A percentile compares a stretch with the other conserved stretches of the same genome.
Evolutionary conservation across 2,888 invertebrate genomes (phyloP).

Genomic region (Idaea dimidiata): DNA sequence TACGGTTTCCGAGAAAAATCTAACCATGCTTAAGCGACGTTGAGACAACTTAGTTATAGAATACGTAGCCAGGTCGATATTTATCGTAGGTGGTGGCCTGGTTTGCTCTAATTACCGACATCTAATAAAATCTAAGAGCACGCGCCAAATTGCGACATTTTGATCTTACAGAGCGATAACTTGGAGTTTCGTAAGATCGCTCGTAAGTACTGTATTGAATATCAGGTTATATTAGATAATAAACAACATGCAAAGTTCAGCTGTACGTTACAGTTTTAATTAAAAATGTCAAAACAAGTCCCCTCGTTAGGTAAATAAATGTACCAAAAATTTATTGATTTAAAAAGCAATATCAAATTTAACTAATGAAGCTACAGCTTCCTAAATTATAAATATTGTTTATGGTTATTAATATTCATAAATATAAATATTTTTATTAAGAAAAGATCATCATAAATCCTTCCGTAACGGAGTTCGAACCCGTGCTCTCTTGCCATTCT

Average conservation of each 20-base stretch:
- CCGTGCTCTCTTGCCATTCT: too few relatives aligned
- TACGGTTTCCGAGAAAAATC: too few relatives aligned
- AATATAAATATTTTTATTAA: too few relatives aligned
- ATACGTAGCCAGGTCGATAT: conserved; percentile 20
- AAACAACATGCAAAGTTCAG: neutral
- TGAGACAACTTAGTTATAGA: too few relatives aligned
- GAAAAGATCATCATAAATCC: too few relatives aligned
- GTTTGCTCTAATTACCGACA: conserved; percentile 47
- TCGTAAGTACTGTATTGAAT: neutral
- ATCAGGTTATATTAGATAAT: neutral
- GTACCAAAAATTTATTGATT: neutral
- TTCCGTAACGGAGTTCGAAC: too few relatives aligned
- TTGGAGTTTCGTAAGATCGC: conserved; percentile 27
- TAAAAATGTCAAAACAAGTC: neutral
- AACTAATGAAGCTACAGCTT: too few relatives aligned
- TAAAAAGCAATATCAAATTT: neutral
- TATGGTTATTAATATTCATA: too few relatives aligned
- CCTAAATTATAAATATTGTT: too few relatives aligned
- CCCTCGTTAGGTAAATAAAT: neutral
- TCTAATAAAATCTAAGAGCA: conserved; percentile 49
- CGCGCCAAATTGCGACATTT: conserved; percentile 47
- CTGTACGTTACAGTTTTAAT: neutral
- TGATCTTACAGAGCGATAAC: conserved; percentile 33
- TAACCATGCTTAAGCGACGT: too few relatives aligned
- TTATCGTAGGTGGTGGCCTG: conserved; percentile 36